Percentiles rank a stretch among this genome's conserved stretches.
These are phyloP conservation scores for Yoshiicerus persimilis DNA, from an alignment of 1,140 invertebrate species.

Conservation along the genomic window DNA sequence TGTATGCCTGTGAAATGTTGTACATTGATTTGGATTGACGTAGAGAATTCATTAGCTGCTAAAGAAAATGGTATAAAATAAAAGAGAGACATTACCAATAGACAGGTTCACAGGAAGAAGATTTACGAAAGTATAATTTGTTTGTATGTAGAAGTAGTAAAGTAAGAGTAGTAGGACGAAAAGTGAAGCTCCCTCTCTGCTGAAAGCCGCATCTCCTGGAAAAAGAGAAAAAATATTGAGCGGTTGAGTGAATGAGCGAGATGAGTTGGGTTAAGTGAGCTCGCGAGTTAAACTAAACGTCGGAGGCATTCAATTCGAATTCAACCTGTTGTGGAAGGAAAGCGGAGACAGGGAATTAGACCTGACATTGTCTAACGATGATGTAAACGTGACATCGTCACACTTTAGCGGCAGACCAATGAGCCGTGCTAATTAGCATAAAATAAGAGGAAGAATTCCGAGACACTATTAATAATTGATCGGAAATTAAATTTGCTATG, in stretches of 20 bases:
- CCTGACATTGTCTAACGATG: conserved; percentile 11
- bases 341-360: not conserved
- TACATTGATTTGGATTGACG: not conserved
- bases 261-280: not conserved
- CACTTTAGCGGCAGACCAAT: conserved; percentile 31
- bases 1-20: not conserved
- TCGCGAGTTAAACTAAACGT: not conserved
- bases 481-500: conserved; percentile 48
- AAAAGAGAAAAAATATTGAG: conserved; percentile 9
- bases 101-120: not conserved
- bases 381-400: conserved; percentile 42
- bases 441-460: conserved; percentile 22
- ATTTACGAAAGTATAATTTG: not conserved
- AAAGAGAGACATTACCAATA: not conserved
- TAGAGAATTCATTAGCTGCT: not conserved
- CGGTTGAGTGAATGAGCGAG: not conserved
- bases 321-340: conserved; percentile 8
- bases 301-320: not conserved
- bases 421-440: conserved; percentile 32
- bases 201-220: not conserved
- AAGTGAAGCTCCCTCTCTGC: not conserved
- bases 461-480: conserved; percentile 45
- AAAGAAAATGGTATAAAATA: not conserved
- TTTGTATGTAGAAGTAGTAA: not conserved
- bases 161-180: not conserved